Conservation (phyloP, 1,140 invertebrate genomes). For the Helicoverpa zea region DNA sequence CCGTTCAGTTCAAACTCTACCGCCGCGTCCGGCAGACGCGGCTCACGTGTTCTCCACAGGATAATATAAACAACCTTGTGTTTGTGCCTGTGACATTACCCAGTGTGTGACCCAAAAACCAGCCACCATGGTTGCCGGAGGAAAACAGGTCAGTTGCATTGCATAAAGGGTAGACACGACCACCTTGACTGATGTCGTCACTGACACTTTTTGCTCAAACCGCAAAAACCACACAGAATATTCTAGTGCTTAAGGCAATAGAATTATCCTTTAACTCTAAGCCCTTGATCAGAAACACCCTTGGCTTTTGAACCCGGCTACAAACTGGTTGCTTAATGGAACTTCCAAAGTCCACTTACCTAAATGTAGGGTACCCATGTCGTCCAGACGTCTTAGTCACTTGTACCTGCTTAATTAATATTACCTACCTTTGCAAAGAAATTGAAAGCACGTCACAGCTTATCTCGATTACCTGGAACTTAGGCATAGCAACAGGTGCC, state of each 20-base stretch:
- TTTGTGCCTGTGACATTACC: constrained; percentile 69
- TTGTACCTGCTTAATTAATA: background rate
- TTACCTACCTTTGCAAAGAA: background rate
- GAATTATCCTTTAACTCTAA: background rate
- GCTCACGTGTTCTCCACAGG: constrained; percentile 65
- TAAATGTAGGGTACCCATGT: background rate
- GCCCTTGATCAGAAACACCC: no score
- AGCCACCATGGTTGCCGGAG: constrained; percentile 82
- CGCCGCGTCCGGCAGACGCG: constrained; percentile 83
- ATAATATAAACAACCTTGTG: constrained; percentile 52
- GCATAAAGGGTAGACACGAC: constrained; percentile 44
- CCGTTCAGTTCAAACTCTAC: constrained; percentile 81
- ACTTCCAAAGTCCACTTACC: background rate
- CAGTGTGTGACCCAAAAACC: constrained; percentile 66
- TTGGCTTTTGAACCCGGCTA: background rate
- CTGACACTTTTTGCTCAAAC: constrained; percentile 16
- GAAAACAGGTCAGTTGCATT: constrained; percentile 80
- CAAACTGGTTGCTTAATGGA: background rate
- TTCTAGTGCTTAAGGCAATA: constrained; percentile 17
- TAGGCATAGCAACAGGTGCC: constrained; percentile 70
- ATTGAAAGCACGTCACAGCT: constrained; percentile 1
- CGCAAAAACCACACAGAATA: constrained; percentile 17
- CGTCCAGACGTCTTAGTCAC: background rate
- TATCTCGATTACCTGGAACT: constrained; percentile 19
- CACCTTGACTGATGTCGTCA: constrained; percentile 1